Conservation (phyloP, 2,797 vertebrate genomes). For the Catamblyrhynchus diadema region DNA sequence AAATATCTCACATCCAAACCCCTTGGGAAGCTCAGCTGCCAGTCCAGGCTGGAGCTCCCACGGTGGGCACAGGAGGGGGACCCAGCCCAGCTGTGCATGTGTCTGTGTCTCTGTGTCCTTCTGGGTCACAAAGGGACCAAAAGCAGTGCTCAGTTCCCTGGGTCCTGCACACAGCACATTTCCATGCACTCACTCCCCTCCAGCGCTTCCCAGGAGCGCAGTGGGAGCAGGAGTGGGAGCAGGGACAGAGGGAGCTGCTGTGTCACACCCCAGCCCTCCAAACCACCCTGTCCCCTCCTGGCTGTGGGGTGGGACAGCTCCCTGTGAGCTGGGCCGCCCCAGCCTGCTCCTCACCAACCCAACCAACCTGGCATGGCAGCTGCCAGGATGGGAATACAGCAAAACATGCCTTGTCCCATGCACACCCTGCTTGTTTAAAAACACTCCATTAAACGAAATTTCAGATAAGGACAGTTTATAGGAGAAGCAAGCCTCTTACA, state of each 20-base stretch:
- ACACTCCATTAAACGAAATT: not conserved
- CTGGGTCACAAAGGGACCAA: not conserved
- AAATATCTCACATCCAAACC: not conserved
- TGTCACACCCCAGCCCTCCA: not conserved
- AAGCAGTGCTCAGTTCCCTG: not conserved
- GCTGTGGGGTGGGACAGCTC: not conserved
- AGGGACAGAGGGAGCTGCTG: not conserved
- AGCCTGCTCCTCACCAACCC: not conserved
- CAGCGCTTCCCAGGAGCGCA: not conserved
- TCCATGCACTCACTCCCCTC: not conserved
- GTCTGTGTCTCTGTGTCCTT: not conserved
- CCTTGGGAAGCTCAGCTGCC: not conserved
- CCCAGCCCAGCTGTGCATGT: not conserved
- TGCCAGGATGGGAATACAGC: not conserved
- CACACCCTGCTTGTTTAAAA: conserved; percentile 2
- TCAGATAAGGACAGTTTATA: not conserved
- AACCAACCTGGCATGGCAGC: not conserved
- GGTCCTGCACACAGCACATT: not conserved
- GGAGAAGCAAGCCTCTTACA: conserved; percentile 36
- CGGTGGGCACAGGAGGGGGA: not conserved
- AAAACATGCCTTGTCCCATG: not conserved
- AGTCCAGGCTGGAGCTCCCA: not conserved
- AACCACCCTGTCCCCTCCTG: not conserved
- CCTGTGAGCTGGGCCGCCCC: not conserved
- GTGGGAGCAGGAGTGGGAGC: not conserved